Percentiles rank a stretch among this genome's conserved stretches.
Conservation (phyloP, 2,888 invertebrate species). For the Lepas anatifera region DNA sequence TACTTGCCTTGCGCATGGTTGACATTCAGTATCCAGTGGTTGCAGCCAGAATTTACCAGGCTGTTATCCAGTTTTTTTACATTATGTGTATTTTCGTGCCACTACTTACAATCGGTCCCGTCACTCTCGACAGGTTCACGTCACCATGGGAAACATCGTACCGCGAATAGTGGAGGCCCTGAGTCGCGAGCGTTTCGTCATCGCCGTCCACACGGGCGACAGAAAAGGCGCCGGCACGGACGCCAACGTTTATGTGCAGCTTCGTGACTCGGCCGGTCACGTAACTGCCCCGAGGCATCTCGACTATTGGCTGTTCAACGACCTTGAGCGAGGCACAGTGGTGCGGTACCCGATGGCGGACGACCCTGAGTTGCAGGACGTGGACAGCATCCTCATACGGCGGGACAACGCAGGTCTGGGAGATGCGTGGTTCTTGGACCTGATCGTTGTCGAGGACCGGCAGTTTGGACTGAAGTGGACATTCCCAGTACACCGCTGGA, state of each 20-base stretch:
- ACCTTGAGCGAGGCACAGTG: background rate
- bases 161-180: background rate
- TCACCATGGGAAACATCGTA: background rate
- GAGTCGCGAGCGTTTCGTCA: background rate
- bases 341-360: background rate
- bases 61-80: too few relatives aligned
- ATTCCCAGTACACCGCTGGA: slow-evolving; percentile 36
- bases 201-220: background rate
- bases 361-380: slow-evolving; percentile 12
- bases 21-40: too few relatives aligned
- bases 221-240: background rate
- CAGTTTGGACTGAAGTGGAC: slow-evolving; percentile 15
- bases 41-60: too few relatives aligned
- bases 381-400: slow-evolving; percentile 32
- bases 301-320: background rate
- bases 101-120: too few relatives aligned
- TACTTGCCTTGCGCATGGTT: too few relatives aligned
- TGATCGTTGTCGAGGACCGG: slow-evolving; percentile 24
- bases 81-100: too few relatives aligned
- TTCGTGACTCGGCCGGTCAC: background rate
- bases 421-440: slow-evolving; percentile 33
- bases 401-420: slow-evolving; percentile 32
- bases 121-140: too few relatives aligned
- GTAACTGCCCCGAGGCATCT: background rate
- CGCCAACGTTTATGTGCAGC: background rate